phyloP scores from a whole-genome alignment of 2,113 vertebrate species.

The Hippopotamus amphibius region DNA sequence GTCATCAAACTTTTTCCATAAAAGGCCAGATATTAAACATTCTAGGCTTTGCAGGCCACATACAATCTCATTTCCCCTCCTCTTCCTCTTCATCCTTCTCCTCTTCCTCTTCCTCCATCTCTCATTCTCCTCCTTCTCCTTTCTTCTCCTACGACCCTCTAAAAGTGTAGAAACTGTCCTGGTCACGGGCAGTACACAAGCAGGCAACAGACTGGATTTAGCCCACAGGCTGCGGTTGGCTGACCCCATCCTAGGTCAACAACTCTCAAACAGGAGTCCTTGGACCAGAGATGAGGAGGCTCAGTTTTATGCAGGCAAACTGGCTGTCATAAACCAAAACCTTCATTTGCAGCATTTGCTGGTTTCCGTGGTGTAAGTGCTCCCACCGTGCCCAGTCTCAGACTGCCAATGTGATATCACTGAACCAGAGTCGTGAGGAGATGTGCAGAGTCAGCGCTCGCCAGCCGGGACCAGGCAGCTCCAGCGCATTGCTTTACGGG shows the following conservation, averaged over 20 bases:
- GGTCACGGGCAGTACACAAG: neutral
- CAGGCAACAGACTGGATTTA: neutral
- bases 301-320: neutral
- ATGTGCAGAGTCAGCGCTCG: neutral
- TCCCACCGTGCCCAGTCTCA: neutral
- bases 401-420: neutral
- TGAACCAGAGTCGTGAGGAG: neutral
- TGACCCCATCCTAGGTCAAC: neutral
- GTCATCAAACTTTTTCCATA: neutral
- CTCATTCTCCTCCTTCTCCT: neutral
- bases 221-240: neutral
- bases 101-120: neutral
- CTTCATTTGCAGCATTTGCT: neutral
- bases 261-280: neutral
- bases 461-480: accelerated
- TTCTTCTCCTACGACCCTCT: neutral
- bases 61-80: neutral
- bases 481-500: neutral
- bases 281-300: neutral
- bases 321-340: neutral
- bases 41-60: neutral
- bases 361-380: neutral
- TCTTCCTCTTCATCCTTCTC: accelerated
- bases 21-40: neutral
- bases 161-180: neutral